These are phyloP conservation scores for Julus scandinavius DNA, from an alignment of 2,888 invertebrate species.

Conservation along the genomic window DNA sequence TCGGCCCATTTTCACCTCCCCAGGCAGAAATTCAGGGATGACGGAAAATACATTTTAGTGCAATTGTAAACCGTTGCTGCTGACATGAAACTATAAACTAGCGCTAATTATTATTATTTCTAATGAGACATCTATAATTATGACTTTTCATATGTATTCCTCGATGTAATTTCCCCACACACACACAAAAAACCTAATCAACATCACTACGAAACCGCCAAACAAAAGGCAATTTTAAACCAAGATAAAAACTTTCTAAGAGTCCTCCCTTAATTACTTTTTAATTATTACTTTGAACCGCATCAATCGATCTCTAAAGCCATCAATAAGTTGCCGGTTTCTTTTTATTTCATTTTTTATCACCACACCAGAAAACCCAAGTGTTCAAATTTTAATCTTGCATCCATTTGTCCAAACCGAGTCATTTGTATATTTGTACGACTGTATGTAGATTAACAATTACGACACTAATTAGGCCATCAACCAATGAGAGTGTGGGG, in stretches of 20 bases:
- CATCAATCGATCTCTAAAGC: constrained; percentile 3
- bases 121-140: constrained; percentile 48
- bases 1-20: constrained; percentile 40
- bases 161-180: background rate
- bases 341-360: background rate
- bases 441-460: constrained; percentile 31
- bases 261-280: constrained; percentile 6
- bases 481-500: background rate
- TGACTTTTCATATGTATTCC: constrained; percentile 15
- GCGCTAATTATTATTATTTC: constrained; percentile 47
- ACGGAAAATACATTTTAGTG: constrained; percentile 16
- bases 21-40: constrained; percentile 50
- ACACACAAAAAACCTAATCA: background rate
- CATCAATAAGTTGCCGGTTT: background rate
- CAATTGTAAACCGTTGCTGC: constrained; percentile 47
- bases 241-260: background rate
- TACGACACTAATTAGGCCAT: constrained; percentile 26
- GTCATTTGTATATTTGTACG: constrained; percentile 31
- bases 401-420: background rate
- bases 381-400: constrained; percentile 41
- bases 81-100: constrained; percentile 20
- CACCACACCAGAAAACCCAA: background rate
- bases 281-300: constrained; percentile 15
- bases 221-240: background rate
- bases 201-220: background rate